Base-by-base conservation (phyloP, 2,888 invertebrate species). In the Glyphotaelius pellucidus region DNA sequence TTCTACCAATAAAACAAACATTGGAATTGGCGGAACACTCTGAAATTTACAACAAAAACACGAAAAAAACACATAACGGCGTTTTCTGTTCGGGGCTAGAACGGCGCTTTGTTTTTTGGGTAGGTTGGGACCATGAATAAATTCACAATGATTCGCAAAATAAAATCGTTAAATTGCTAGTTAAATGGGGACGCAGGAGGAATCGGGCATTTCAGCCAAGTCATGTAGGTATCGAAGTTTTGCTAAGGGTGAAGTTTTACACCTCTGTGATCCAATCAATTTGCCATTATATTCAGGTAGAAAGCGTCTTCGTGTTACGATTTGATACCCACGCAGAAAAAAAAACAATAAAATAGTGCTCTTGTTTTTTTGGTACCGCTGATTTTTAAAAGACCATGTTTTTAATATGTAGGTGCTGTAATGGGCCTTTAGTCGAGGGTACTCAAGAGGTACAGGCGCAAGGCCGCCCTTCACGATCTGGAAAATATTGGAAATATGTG, bases 1-100 rank as follows among this genome's bases (percentile, higher is more conserved):
- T 92, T 91, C 92, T 90, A 93, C 92, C 92, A 91, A 92, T 91
- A 88, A 93, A 93, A 92, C 92, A 93, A 92, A 93, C 92, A 92
- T 93, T 91, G 87, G 90, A 93, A 93, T 92, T 91, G 90, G 90
- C 86, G 90, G 84, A 92, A 91, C 38, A 31, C 85, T 91, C 89
- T 87, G 35, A 81, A 47, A 32, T 35, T 52, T 47, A 31, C 67
- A 52, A 87, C 32, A 52, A 52, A 31, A 52, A 52, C 11, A n/a
- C 42, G 42, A n/a, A 83, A 25, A 35, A 25, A 35, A 30, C 30
- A 91, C 91, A 91, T 84, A 89, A 90, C 89, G 90, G 92, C 42
- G 38, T 91, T 90, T 67, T 89, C 52, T 32, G 12, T 42, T 81
- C 38, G 7, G 30, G 30, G 86, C n/a, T 30, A 42, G 31, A 32